Evolutionary conservation across 2,888 invertebrate genomes (phyloP), one percentile per base, ranked within the genome.

Genomic region (Orthonevra nobilis): DNA sequence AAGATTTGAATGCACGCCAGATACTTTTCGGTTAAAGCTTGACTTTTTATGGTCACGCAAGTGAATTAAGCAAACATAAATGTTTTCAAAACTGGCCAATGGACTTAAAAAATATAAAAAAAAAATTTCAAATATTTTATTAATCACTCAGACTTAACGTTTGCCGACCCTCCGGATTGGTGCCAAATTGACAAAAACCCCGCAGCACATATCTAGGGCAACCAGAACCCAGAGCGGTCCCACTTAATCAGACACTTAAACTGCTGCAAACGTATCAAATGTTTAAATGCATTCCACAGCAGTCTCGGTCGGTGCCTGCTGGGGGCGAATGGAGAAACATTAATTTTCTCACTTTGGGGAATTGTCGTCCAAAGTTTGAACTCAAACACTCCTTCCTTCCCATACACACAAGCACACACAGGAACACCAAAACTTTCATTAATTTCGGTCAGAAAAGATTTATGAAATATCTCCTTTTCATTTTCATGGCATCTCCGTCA

Each of bases 121-220:
- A n/a, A n/a, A n/a, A n/a, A n/a, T n/a, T n/a, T n/a, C 61, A 23
- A 61, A 72, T 48, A 40, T 48, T 30, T 40, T 68, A 68, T 68
- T 68, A 68, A 68, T 68, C 58, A 68, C 68, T 48, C 38, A 58
- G 68, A 48, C 58, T 58, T 68, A 48, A 68, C 23, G 23, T 23
- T 23, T 4, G 3, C 5, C 23, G 5, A 23, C 23, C 23, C 23
- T 23, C 23, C 3, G 23, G 23, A 5, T 3, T 23, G 23, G 23
- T 23, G 23, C 23, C 23, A 23, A 23, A 23, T 4, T 23, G 3
- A 23, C 23, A 23, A 23, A 3, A 3, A 23, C 3, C 23, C 23
- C 3, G 3, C 23, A 23, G 23, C 23, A 3, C 3, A 23, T n/a
- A n/a, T 23, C 3, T 5, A 23, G 23, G 15, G 48, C 17, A 48